phyloP scores from a whole-genome alignment of 2,113 vertebrate genomes.

The Panthera tigris region DNA sequence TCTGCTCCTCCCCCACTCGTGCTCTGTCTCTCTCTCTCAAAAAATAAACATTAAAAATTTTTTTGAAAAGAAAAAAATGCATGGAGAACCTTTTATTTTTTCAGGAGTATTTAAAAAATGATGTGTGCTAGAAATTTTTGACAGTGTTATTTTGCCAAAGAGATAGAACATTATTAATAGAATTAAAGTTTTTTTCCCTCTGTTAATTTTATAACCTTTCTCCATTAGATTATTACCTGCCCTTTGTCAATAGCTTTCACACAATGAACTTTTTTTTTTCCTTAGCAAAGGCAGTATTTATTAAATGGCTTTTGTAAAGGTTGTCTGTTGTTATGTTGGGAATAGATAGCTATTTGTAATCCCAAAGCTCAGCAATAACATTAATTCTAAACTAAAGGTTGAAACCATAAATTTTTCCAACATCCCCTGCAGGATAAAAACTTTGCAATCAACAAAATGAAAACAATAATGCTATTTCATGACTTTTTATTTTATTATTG shows the following conservation, averaged over 20 bases:
- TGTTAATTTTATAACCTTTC: slow-evolving; percentile 59
- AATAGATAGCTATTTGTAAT: slow-evolving; percentile 74
- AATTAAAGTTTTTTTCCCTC: background rate
- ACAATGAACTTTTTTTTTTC: slow-evolving; percentile 26
- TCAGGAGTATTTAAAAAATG: background rate
- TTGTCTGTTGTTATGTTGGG: slow-evolving; percentile 60
- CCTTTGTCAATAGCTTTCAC: slow-evolving; percentile 53
- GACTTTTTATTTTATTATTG: slow-evolving; percentile 77
- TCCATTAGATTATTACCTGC: slow-evolving; percentile 65
- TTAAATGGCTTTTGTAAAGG: slow-evolving; percentile 66
- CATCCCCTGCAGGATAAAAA: slow-evolving; percentile 75
- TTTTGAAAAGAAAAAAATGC: background rate
- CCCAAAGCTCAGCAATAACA: slow-evolving; percentile 72
- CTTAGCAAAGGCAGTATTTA: slow-evolving; percentile 62
- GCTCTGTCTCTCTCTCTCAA: too few relatives aligned
- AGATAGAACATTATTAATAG: background rate
- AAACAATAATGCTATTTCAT: slow-evolving; percentile 79
- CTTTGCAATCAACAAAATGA: slow-evolving; percentile 79
- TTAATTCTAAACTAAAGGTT: slow-evolving; percentile 81
- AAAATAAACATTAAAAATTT: too few relatives aligned
- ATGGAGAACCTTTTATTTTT: background rate
- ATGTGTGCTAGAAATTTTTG: slow-evolving; percentile 5
- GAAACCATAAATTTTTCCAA: slow-evolving; percentile 78
- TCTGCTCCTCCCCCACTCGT: too few relatives aligned
- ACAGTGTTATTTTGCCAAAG: background rate